Conservation (phyloP, 2,797 vertebrate genomes). For the Poecilia wingei region DNA sequence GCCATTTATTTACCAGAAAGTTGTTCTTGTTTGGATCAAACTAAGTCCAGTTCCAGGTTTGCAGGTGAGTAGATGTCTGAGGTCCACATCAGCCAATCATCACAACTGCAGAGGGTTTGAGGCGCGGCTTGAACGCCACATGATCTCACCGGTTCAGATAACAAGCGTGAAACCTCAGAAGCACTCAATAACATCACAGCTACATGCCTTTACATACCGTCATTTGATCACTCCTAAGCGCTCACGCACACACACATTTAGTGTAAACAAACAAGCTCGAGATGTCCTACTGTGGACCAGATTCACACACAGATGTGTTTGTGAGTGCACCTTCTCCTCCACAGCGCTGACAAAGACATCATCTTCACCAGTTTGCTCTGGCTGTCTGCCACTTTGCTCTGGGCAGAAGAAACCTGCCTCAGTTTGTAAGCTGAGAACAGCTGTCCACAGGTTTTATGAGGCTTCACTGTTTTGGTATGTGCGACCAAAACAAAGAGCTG, state of each 20-base stretch:
- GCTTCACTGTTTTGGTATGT: constrained; percentile 48
- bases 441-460: constrained; percentile 36
- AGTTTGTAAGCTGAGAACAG: constrained; percentile 50
- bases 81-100: background rate
- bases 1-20: background rate
- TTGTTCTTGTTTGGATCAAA: background rate
- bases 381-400: constrained; percentile 49
- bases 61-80: background rate
- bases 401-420: constrained; percentile 34
- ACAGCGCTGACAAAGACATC: constrained; percentile 44
- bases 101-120: background rate
- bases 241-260: constrained; percentile 10
- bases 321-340: constrained; percentile 22
- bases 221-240: constrained; percentile 7
- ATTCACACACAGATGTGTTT: constrained; percentile 37
- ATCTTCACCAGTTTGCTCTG: constrained; percentile 55
- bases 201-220: background rate
- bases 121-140: background rate
- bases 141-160: constrained; percentile 12
- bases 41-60: background rate
- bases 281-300: constrained; percentile 8
- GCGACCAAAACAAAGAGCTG: constrained; percentile 35
- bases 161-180: constrained; percentile 1
- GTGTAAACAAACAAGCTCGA: constrained; percentile 18
- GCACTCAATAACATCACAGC: constrained; percentile 2